These are phyloP conservation scores for Panurus biarmicus DNA, from an alignment of 2,113 vertebrate species.

Conservation along the genomic window DNA sequence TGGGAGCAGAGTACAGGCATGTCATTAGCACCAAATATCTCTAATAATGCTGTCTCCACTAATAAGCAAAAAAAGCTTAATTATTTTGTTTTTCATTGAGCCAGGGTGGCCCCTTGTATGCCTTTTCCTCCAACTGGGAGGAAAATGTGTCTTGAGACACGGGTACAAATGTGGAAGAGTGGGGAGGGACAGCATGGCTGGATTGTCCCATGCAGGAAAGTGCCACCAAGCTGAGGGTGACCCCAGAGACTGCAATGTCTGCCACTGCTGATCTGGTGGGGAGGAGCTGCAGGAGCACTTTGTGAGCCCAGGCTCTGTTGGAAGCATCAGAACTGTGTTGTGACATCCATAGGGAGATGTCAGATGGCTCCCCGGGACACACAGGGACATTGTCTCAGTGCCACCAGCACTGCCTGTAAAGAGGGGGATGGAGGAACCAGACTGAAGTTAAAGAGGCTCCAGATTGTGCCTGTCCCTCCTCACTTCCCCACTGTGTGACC, in stretches of 20 bases:
- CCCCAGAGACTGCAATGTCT: fast-evolving
- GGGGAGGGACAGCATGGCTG: not conserved
- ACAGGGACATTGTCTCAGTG: fast-evolving
- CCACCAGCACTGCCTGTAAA: not conserved
- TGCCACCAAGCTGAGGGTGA: not conserved
- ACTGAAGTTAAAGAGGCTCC: not conserved
- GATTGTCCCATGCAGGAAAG: fast-evolving
- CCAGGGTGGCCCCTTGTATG: not conserved
- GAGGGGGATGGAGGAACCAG: not conserved
- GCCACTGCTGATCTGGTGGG: not conserved
- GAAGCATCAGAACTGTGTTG: fast-evolving
- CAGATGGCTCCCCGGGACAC: fast-evolving
- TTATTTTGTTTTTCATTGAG: constrained; percentile 32
- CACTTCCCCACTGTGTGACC: fast-evolving
- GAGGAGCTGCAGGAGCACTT: not conserved
- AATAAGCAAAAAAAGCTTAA: constrained; percentile 55
- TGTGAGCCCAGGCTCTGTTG: fast-evolving
- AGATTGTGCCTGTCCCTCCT: not conserved
- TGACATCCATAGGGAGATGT: not conserved
- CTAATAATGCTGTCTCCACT: constrained; percentile 52
- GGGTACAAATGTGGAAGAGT: not conserved
- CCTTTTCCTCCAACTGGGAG: not conserved
- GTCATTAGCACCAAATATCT: constrained; percentile 50
- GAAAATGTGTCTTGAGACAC: not conserved
- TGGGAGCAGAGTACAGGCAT: not conserved